These are phyloP conservation scores for Drosophila fuyamai DNA, from an alignment of 1,140 invertebrate species.

Conservation along the genomic window DNA sequence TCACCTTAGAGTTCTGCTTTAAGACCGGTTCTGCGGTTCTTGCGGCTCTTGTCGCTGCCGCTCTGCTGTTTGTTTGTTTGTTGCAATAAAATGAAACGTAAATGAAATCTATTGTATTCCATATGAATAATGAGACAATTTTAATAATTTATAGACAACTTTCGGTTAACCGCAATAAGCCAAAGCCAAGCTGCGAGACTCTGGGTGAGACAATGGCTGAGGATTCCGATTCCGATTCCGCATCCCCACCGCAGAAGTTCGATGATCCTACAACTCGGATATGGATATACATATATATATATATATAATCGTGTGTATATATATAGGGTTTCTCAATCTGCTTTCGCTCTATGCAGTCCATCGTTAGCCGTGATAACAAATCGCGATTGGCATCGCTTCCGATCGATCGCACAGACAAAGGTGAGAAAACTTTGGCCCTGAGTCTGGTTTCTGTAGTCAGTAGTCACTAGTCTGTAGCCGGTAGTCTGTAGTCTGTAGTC, in stretches of 20 bases:
- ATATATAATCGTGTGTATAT: slow-evolving; percentile 1
- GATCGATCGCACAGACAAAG: slow-evolving; percentile 69
- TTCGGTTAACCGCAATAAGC: slow-evolving; percentile 75
- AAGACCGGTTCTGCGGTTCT: slow-evolving; percentile 47
- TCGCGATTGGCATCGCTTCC: slow-evolving; percentile 78
- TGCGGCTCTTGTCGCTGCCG: slow-evolving; percentile 24
- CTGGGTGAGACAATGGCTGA: slow-evolving; percentile 42
- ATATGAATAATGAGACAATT: slow-evolving; percentile 84
- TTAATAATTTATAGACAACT: slow-evolving; percentile 84
- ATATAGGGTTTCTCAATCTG: slow-evolving; percentile 53
- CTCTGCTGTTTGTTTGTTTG: slow-evolving; percentile 50
- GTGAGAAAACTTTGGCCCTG: slow-evolving; percentile 63
- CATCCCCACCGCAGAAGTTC: slow-evolving; percentile 61
- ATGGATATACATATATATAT: slow-evolving; percentile 38
- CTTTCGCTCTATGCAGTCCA: slow-evolving; percentile 16
- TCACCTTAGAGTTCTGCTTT: slow-evolving; percentile 15
- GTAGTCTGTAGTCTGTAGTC: not conserved
- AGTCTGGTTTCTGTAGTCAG: not conserved
- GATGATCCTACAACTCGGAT: slow-evolving; percentile 76
- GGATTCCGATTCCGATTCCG: slow-evolving; percentile 1
- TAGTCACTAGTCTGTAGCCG: not conserved
- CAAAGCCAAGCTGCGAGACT: slow-evolving; percentile 6
- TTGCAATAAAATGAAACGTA: slow-evolving; percentile 83
- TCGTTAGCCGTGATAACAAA: slow-evolving; percentile 73
- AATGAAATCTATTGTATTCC: slow-evolving; percentile 83